Conservation (phyloP, 1,140 invertebrate species). For the Hylaeus anthracinus region DNA sequence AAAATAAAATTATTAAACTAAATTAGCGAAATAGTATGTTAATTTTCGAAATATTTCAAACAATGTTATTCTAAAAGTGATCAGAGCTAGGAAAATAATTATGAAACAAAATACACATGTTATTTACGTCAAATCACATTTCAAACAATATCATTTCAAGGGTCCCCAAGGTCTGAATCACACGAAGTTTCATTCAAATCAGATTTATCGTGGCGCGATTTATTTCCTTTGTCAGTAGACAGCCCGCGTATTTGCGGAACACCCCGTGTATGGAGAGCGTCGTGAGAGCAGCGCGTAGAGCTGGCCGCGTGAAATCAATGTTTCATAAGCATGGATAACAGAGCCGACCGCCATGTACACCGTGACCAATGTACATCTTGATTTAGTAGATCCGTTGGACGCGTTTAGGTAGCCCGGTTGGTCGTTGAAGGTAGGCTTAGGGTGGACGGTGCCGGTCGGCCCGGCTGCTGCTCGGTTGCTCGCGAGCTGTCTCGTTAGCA, state of each 20-base stretch:
- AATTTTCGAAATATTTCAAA: no score
- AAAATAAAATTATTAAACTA: no score
- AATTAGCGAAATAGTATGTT: no score
- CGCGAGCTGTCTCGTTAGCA: constrained; percentile 78
- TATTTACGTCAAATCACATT: no score
- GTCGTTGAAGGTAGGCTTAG: constrained; percentile 66
- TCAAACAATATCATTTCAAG: no score
- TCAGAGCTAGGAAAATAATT: no score
- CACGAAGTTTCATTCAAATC: no score
- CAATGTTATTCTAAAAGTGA: no score
- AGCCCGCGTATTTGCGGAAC: constrained; percentile 54
- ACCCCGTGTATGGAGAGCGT: constrained; percentile 71
- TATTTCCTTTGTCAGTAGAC: neutral
- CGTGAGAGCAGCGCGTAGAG: constrained; percentile 68
- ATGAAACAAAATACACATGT: no score
- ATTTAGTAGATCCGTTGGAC: constrained; percentile 79
- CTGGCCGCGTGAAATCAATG: constrained; percentile 80
- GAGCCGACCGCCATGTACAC: constrained; percentile 75
- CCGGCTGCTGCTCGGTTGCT: constrained; percentile 68
- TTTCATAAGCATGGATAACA: constrained; percentile 80
- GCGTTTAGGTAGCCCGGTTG: constrained; percentile 70
- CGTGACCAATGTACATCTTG: constrained; percentile 82
- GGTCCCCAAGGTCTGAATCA: no score
- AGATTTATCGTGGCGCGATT: neutral
- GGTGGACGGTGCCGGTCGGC: constrained; percentile 61